phyloP scores from a whole-genome alignment of 2,888 invertebrate genomes.

The Timandra comae region DNA sequence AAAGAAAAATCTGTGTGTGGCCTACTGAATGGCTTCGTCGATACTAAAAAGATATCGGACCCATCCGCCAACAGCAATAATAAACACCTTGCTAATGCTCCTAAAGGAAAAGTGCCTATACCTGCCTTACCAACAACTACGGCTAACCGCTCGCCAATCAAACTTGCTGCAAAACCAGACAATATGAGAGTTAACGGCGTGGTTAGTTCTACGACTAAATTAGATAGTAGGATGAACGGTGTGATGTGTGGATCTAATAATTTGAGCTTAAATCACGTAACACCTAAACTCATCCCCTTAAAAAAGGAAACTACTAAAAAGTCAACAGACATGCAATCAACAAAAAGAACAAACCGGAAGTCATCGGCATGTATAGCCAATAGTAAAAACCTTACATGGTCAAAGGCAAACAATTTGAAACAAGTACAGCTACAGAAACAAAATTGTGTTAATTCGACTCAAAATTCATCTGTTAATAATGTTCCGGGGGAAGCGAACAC shows the following conservation, averaged over 20 bases:
- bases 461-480: constrained; percentile 32
- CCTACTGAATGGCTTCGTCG: constrained; percentile 45
- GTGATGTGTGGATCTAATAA: constrained; percentile 69
- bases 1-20: constrained; percentile 42
- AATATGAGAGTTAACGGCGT: constrained; percentile 47
- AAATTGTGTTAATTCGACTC: constrained; percentile 50
- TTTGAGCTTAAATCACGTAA: constrained; percentile 47
- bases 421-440: constrained; percentile 64
- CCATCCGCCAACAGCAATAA: constrained; percentile 57
- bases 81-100: constrained; percentile 30
- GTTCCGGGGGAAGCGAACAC: constrained; percentile 48
- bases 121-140: constrained; percentile 44
- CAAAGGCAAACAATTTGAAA: constrained; percentile 67
- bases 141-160: constrained; percentile 42
- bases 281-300: constrained; percentile 36
- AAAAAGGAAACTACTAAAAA: constrained; percentile 56
- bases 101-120: constrained; percentile 50
- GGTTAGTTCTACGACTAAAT: constrained; percentile 64
- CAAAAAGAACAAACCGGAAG: constrained; percentile 62
- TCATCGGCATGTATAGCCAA: constrained; percentile 69
- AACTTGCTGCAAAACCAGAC: constrained; percentile 41
- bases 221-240: constrained; percentile 67
- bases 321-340: constrained; percentile 25
- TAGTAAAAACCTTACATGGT: constrained; percentile 68
- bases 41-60: constrained; percentile 48